These are phyloP conservation scores for Diachasma alloeum DNA, from an alignment of 1,140 invertebrate species.

Conservation along the genomic window DNA sequence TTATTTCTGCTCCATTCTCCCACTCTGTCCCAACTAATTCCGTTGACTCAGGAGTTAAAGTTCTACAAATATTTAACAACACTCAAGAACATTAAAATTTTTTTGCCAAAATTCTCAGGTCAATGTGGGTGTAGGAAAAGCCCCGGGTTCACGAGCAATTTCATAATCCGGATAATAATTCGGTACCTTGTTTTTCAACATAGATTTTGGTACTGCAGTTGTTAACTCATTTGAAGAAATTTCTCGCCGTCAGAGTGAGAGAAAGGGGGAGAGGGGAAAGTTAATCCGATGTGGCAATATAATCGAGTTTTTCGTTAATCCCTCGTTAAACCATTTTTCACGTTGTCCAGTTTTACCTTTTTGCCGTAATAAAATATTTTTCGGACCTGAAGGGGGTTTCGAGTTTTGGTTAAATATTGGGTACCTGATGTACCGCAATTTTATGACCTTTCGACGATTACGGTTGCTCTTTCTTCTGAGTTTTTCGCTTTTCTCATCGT, in stretches of 20 bases:
- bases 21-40: not conserved
- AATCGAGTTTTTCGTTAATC: constrained; percentile 43
- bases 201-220: constrained; percentile 11
- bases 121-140: not conserved
- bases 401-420: constrained; percentile 14
- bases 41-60: not conserved
- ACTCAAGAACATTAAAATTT: not conserved
- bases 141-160: not conserved
- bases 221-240: constrained; percentile 42
- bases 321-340: constrained; percentile 28
- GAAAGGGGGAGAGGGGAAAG: constrained; percentile 15
- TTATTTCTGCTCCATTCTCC: too few relatives aligned
- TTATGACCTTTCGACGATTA: not conserved
- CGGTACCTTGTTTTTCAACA: constrained; percentile 4
- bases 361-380: constrained; percentile 32
- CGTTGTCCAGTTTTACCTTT: not conserved
- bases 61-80: not conserved
- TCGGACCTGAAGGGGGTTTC: not conserved
- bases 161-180: constrained; percentile 31
- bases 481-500: too few relatives aligned
- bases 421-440: constrained; percentile 28
- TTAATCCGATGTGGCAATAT: constrained; percentile 42
- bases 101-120: not conserved
- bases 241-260: constrained; percentile 33
- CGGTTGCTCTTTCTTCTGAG: too few relatives aligned